Evolutionary conservation across 2,888 invertebrate genomes (phyloP).

Genomic region (Phaedon cochleariae): DNA sequence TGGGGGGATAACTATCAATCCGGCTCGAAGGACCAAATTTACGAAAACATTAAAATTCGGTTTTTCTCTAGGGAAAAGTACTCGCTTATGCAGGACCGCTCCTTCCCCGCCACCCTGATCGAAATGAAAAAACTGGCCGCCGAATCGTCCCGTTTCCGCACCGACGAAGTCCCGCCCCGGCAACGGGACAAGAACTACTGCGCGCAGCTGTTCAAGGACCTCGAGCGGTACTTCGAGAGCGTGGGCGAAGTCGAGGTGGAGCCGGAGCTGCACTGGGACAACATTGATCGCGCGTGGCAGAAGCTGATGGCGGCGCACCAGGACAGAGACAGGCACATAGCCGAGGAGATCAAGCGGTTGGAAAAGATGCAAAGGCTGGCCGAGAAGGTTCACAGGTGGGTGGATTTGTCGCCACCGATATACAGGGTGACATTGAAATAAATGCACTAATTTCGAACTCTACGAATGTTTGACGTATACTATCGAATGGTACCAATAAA

Average conservation of each 20-base stretch:
- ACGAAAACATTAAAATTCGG: too few relatives aligned
- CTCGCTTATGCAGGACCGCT: constrained; percentile 71
- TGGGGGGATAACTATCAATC: too few relatives aligned
- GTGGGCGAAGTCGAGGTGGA: constrained; percentile 89
- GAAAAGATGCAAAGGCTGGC: constrained; percentile 92
- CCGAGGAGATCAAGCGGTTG: constrained; percentile 89
- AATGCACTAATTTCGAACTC: too few relatives aligned
- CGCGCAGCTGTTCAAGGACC: constrained; percentile 84
- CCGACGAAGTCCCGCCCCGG: constrained; percentile 91
- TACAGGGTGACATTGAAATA: too few relatives aligned
- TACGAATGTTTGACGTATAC: too few relatives aligned
- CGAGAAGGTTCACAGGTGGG: constrained; percentile 79
- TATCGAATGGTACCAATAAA: too few relatives aligned
- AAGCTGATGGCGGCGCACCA: constrained; percentile 87
- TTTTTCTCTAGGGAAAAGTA: constrained; percentile 82
- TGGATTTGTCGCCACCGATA: too few relatives aligned
- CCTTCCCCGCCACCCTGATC: constrained; percentile 90
- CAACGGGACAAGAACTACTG: constrained; percentile 91
- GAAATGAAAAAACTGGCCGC: constrained; percentile 95
- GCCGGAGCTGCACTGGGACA: constrained; percentile 84
- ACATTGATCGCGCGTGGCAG: constrained; percentile 89
- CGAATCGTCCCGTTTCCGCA: constrained; percentile 92
- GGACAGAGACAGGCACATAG: constrained; percentile 89
- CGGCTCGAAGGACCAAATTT: too few relatives aligned
- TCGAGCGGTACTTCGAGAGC: constrained; percentile 87